phyloP scores from a whole-genome alignment of 2,888 invertebrate species.

The Deilephila porcellus region DNA sequence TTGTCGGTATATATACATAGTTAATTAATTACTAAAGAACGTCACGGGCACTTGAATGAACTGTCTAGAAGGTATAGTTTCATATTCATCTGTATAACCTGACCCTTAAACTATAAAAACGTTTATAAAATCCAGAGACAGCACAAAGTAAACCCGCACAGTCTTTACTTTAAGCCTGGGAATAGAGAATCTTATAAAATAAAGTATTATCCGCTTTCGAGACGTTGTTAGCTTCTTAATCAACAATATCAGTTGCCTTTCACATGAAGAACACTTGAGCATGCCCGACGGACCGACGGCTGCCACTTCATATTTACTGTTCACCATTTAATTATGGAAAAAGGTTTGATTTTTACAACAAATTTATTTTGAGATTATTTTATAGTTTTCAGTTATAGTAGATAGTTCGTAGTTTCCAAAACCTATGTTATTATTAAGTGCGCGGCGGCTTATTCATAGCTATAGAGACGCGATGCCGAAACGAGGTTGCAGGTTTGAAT shows the following conservation, averaged over 20 bases:
- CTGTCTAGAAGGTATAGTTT: too few relatives aligned
- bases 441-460: too few relatives aligned
- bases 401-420: too few relatives aligned
- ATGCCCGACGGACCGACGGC: neutral
- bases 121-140: neutral
- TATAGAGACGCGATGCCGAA: too few relatives aligned
- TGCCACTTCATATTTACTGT: neutral
- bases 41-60: too few relatives aligned
- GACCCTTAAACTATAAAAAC: neutral
- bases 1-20: too few relatives aligned
- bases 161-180: neutral
- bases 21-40: too few relatives aligned
- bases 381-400: neutral
- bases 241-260: slow-evolving; percentile 16
- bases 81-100: too few relatives aligned
- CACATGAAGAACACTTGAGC: slow-evolving; percentile 7
- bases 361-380: neutral
- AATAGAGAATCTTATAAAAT: slow-evolving; percentile 1
- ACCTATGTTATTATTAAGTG: too few relatives aligned
- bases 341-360: neutral
- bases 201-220: neutral
- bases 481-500: too few relatives aligned
- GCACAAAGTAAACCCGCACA: neutral
- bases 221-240: neutral
- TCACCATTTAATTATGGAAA: neutral